Percentiles rank a stretch among this genome's conserved stretches.
Conservation (phyloP, 1,140 invertebrate genomes). For the Rhynchophorus ferrugineus region DNA sequence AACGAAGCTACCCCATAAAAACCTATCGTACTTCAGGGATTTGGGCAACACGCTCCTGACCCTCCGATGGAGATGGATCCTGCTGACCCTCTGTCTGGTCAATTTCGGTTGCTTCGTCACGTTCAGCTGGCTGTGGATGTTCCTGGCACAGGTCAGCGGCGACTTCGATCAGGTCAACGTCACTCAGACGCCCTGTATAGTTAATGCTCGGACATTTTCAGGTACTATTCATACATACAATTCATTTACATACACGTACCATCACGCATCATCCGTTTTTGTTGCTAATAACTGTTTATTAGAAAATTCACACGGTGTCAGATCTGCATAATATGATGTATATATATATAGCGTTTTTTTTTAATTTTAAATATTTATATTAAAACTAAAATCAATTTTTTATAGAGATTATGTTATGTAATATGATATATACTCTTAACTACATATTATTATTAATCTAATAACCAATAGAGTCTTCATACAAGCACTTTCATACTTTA, state of each 20-base stretch:
- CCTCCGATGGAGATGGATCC: conserved; percentile 52
- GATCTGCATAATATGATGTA: not conserved
- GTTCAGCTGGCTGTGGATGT: conserved; percentile 31
- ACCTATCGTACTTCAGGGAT: conserved; percentile 48
- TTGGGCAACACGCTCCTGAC: conserved; percentile 54
- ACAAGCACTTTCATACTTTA: too few relatives aligned
- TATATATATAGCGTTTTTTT: not conserved
- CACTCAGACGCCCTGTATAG: conserved; percentile 20
- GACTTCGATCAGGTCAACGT: conserved; percentile 22
- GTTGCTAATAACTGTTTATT: not conserved
- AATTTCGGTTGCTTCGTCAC: conserved; percentile 29
- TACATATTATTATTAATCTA: too few relatives aligned
- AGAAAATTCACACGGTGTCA: not conserved
- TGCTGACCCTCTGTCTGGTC: conserved; percentile 43
- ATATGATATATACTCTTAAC: too few relatives aligned
- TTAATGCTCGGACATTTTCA: conserved; percentile 25
- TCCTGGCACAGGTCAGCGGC: conserved; percentile 28
- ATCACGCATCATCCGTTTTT: too few relatives aligned
- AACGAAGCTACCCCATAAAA: conserved; percentile 26
- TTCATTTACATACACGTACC: too few relatives aligned
- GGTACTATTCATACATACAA: too few relatives aligned
- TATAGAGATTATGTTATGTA: too few relatives aligned
- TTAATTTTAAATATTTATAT: conserved; percentile 1
- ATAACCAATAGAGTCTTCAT: too few relatives aligned
- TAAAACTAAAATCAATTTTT: too few relatives aligned